Percentiles rank a stretch among this genome's conserved stretches.
These are phyloP conservation scores for Serinus canaria DNA, from an alignment of 2,113 vertebrate genomes.

Conservation along the genomic window DNA sequence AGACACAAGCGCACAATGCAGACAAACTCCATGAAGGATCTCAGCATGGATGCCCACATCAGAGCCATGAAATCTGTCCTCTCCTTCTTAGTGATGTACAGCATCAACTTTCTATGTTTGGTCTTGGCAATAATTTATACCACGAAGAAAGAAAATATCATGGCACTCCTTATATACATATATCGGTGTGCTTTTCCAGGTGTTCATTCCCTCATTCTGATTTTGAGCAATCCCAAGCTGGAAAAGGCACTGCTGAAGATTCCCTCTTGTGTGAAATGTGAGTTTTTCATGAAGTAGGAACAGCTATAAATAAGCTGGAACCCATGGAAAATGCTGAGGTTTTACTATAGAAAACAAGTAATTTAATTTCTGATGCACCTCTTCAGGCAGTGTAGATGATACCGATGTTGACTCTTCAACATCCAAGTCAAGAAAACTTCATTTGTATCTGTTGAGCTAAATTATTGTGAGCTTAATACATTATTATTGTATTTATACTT, in stretches of 20 bases:
- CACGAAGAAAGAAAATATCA: rapidly evolving
- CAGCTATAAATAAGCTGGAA: background rate
- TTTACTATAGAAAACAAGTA: no score
- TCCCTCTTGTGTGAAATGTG: background rate
- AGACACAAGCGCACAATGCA: background rate
- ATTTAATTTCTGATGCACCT: no score
- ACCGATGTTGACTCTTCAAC: no score
- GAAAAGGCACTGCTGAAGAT: background rate
- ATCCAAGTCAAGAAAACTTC: no score
- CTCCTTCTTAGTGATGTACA: background rate
- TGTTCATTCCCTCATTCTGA: background rate
- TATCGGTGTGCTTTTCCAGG: background rate
- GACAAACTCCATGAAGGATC: background rate
- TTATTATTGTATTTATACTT: no score
- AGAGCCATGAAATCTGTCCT: background rate
- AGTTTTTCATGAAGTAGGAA: background rate
- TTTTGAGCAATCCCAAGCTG: background rate
- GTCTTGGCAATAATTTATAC: background rate
- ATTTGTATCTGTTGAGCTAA: no score
- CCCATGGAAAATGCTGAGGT: background rate
- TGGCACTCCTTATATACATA: rapidly evolving
- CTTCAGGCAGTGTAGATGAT: no score
- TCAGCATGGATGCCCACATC: background rate
- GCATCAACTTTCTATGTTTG: background rate
- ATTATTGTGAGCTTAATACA: no score